Evolutionary conservation across 2,113 vertebrate species (phyloP), one percentile per base, ranked within the genome.

Genomic region (Cebidichthys violaceus): DNA sequence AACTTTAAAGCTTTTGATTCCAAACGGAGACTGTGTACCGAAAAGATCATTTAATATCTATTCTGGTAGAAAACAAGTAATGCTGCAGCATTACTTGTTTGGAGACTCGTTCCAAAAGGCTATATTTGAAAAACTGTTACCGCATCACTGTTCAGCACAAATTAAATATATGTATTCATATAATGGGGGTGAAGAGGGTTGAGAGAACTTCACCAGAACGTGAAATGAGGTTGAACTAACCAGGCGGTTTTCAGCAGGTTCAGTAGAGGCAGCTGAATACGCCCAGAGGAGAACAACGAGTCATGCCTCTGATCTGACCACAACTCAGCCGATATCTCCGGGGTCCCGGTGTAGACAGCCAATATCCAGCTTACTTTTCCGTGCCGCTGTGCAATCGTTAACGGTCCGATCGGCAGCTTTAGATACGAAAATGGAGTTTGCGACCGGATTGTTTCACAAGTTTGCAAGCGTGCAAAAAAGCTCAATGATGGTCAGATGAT

Each of bases 61-160:
- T 31, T 1, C 33, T 55, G 18, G 2, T n/a, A 14, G 15, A 77
- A 82, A 79, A 45, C 5, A 29, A 47, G 22, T 59, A 18, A 39
- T 24, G 4, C 24, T n/a, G 45, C 5, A n/a, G 7, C n/a, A n/a
- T n/a, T n/a, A n/a, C n/a, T n/a, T n/a, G n/a, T n/a, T 0, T 29
- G 54, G 35, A 27, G 29, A 37, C 62, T 55, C 9, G 17, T 69
- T 61, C 5, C 6, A 68, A 1, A 47, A 37, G 11, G 60, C 8
- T 70, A 39, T 47, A 45, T 80, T 69, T 69, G 24, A 67, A 59
- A 27, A 67, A 37, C 4, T 41, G 43, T 76, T 77, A 70, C 75
- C 67, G 31, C 33, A 9, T 31, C 45, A 0, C 43, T 20, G 18
- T 18, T 41, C 3, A 14, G 61, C 24, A 54, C 22, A 37, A 24